phyloP scores from a whole-genome alignment of 2,797 vertebrate species.

The Heterohyrax brucei region DNA sequence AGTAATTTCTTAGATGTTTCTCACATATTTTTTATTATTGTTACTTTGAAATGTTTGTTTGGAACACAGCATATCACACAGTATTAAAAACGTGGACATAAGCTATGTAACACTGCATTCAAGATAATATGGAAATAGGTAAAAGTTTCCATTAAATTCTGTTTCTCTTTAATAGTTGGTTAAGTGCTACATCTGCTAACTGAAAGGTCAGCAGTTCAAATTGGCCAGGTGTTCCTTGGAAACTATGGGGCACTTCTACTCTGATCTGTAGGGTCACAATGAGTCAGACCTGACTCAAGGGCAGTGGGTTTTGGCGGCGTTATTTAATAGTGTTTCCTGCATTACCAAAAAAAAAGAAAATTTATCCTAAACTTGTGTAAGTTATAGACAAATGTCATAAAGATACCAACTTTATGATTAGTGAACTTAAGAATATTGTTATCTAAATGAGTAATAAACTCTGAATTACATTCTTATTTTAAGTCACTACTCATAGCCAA shows the following conservation, averaged over 20 bases:
- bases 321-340: neutral
- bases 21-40: slow-evolving; percentile 63
- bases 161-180: neutral
- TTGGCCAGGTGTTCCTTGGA: too few species aligned
- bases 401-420: slow-evolving; percentile 56
- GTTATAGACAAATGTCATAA: slow-evolving; percentile 26
- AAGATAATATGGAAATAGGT: slow-evolving; percentile 44
- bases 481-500: neutral
- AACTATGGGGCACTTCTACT: too few species aligned
- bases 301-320: too few species aligned
- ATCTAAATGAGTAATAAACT: slow-evolving; percentile 10
- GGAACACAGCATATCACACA: slow-evolving; percentile 59
- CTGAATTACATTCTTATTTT: slow-evolving; percentile 46
- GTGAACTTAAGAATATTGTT: neutral
- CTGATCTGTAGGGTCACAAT: too few species aligned
- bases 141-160: neutral
- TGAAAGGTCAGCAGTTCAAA: too few species aligned
- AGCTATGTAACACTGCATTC: neutral
- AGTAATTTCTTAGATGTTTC: slow-evolving; percentile 59
- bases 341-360: neutral
- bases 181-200: too few species aligned
- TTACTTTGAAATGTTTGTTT: slow-evolving; percentile 75
- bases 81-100: slow-evolving; percentile 61
- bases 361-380: slow-evolving; percentile 2
- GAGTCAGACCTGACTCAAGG: too few species aligned